A percentile compares a stretch with the other conserved stretches of the same genome.
Conservation (phyloP, 2,888 invertebrate species). For the Phalera bucephala region DNA sequence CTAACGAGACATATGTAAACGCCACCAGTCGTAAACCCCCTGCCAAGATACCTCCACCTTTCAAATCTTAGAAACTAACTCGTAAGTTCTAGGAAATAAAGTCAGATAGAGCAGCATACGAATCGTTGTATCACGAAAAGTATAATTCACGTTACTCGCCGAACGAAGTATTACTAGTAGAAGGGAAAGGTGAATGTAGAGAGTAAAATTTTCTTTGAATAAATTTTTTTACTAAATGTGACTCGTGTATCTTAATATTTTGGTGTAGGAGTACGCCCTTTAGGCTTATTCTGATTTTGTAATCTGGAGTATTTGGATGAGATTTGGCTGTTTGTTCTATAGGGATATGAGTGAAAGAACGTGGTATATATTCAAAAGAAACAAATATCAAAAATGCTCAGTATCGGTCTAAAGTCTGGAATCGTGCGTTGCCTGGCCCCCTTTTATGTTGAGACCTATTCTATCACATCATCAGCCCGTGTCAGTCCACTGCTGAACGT, state of each 20-base stretch:
- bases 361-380: background rate
- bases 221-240: conserved; percentile 12
- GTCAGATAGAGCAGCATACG: background rate
- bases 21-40: no score
- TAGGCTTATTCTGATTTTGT: background rate
- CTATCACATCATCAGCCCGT: no score
- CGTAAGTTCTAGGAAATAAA: no score
- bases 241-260: background rate
- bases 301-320: no score
- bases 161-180: conserved; percentile 33
- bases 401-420: no score
- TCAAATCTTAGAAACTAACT: conserved; percentile 3
- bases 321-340: no score
- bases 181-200: conserved; percentile 27
- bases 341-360: no score
- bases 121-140: conserved; percentile 10
- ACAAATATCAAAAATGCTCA: no score
- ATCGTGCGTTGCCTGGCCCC: no score
- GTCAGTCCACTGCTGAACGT: no score
- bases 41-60: conserved; percentile 6
- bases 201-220: conserved; percentile 29
- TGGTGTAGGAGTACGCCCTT: background rate
- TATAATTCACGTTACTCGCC: conserved; percentile 13
- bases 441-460: no score
- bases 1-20: no score